Percentiles rank a stretch among this genome's conserved stretches.
Conservation (phyloP, 2,113 vertebrate species). For the Phoenicopterus ruber region DNA sequence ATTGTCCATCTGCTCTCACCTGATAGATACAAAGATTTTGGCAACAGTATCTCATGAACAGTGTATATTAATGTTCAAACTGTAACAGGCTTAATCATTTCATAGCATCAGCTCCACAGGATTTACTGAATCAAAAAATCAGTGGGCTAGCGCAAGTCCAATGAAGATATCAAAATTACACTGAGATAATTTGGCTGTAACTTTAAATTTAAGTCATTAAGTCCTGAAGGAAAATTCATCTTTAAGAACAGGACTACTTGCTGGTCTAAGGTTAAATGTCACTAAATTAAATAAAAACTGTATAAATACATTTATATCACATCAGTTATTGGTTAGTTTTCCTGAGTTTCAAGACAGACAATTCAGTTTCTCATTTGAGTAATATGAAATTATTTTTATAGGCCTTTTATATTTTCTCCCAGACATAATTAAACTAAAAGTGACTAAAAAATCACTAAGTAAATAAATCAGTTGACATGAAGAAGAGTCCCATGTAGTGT, state of each 20-base stretch:
- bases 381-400: background rate
- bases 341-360: background rate
- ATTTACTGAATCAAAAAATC: background rate
- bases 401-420: background rate
- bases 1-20: background rate
- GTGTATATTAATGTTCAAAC: background rate
- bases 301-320: background rate
- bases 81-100: background rate
- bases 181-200: background rate
- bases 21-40: background rate
- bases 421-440: background rate
- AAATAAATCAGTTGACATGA: background rate
- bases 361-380: background rate
- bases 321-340: background rate
- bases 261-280: background rate
- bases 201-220: background rate
- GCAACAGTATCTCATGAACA: background rate
- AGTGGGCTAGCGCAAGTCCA: background rate
- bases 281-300: background rate
- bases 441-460: background rate
- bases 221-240: background rate
- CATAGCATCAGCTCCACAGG: background rate
- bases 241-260: background rate
- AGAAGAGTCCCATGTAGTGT: background rate
- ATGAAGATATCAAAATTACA: background rate